Evolutionary conservation across 2,113 vertebrate genomes (phyloP).

Genomic region (Pelusios castaneus): DNA sequence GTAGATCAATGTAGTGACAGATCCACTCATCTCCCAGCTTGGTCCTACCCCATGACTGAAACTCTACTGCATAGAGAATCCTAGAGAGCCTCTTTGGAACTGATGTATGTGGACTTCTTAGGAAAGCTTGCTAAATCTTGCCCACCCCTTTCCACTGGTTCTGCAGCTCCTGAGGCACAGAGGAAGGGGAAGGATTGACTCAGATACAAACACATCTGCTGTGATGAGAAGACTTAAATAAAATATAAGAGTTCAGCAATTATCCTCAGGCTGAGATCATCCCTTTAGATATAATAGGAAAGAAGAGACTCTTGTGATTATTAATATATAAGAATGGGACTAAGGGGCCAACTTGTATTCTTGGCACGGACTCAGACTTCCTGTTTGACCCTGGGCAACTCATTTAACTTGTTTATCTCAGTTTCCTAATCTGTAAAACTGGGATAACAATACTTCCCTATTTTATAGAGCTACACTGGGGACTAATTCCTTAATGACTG

Average conservation of each 20-base stretch:
- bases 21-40: background rate
- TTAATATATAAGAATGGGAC: background rate
- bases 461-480: background rate
- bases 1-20: rapidly evolving
- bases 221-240: background rate
- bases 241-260: background rate
- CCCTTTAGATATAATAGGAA: background rate
- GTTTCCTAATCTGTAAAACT: background rate
- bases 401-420: background rate
- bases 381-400: background rate
- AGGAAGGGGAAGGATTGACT: background rate
- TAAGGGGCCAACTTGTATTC: background rate
- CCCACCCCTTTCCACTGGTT: background rate
- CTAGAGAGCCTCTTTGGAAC: background rate
- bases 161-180: background rate
- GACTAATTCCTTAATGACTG: background rate
- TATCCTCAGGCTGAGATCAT: background rate
- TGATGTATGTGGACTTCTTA: background rate
- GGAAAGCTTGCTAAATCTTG: background rate
- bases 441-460: rapidly evolving
- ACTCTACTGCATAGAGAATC: background rate
- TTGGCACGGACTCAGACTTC: background rate
- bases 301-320: background rate
- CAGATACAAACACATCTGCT: rapidly evolving
- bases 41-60: background rate